phyloP scores from a whole-genome alignment of 64 coral and sea anemone species.

The Pocillopora damicornis region DNA sequence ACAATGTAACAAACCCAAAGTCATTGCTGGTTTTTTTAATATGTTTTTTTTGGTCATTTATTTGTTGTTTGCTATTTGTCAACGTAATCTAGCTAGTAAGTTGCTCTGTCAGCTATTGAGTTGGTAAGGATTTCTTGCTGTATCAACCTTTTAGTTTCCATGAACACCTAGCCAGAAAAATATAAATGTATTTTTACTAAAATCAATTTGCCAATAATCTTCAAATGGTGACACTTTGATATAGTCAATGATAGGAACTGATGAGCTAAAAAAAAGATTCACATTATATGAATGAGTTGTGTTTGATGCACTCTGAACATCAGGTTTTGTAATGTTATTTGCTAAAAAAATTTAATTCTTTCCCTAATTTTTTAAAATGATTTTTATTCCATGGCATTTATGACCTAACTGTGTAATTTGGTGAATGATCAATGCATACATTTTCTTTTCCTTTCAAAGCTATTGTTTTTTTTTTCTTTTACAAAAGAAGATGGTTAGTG shows the following conservation, averaged over 20 bases:
- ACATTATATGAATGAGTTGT: background rate
- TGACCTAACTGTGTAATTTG: background rate
- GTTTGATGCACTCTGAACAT: background rate
- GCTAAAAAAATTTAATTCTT: background rate
- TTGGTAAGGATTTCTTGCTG: too few species aligned
- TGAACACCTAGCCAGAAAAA: too few species aligned
- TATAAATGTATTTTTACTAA: too few species aligned
- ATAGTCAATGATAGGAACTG: background rate
- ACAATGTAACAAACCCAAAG: too few species aligned
- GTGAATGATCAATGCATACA: background rate
- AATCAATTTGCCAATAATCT: too few species aligned
- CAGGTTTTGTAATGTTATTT: background rate
- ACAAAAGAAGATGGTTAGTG: background rate
- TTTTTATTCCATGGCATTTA: background rate
- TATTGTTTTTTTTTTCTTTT: background rate
- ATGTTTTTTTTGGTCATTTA: too few species aligned
- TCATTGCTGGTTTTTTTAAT: too few species aligned
- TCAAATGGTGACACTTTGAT: background rate
- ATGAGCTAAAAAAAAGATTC: background rate
- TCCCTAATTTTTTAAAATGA: background rate
- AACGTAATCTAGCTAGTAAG: too few species aligned
- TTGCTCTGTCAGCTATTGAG: too few species aligned
- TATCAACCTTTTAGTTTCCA: too few species aligned
- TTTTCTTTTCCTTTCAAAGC: background rate
- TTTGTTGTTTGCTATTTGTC: too few species aligned